Conservation (phyloP, 2,797 vertebrate species). For the Poliocrania exsul region DNA sequence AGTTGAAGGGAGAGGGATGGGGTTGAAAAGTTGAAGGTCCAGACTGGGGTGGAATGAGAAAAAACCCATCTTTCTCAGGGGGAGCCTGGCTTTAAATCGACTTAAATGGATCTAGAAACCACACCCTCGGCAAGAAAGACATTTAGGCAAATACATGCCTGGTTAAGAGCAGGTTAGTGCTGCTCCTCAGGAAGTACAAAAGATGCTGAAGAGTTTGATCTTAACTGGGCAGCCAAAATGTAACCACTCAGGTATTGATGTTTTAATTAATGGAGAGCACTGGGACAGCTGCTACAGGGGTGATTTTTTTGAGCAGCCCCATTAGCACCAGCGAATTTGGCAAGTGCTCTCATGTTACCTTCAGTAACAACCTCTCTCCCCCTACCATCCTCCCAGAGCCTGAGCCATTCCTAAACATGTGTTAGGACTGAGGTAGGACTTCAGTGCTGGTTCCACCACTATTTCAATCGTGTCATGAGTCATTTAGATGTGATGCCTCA, state of each 20-base stretch:
- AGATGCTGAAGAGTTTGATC: background rate
- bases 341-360: background rate
- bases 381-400: background rate
- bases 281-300: background rate
- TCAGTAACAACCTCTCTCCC: background rate
- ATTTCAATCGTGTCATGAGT: background rate
- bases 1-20: background rate
- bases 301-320: background rate
- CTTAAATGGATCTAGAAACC: constrained; percentile 9
- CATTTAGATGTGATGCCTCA: constrained; percentile 9
- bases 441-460: background rate
- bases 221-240: background rate
- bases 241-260: background rate
- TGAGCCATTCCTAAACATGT: background rate
- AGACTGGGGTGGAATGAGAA: background rate
- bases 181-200: constrained; percentile 32
- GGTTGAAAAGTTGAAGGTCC: background rate
- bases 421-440: background rate
- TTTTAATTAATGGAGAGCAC: background rate
- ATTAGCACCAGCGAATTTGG: background rate
- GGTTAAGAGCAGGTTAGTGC: constrained; percentile 28
- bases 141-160: constrained; percentile 23
- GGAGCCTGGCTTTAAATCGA: background rate
- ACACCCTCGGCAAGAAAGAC: background rate
- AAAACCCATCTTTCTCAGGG: background rate